These are phyloP conservation scores for Caenorhabditis becei DNA, from an alignment of 2,888 invertebrate genomes.

Conservation along the genomic window DNA sequence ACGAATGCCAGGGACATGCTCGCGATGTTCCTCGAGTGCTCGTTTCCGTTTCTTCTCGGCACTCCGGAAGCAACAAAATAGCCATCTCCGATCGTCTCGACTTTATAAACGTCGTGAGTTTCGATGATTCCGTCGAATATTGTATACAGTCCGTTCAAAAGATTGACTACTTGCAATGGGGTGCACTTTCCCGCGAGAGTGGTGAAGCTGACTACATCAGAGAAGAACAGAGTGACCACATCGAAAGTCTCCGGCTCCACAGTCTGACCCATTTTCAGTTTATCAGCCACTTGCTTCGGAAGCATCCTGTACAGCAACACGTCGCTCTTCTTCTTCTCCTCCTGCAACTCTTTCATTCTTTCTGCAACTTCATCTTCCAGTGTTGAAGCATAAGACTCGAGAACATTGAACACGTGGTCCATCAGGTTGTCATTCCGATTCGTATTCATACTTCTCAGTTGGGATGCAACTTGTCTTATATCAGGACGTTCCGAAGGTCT, in stretches of 20 bases:
- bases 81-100: constrained; percentile 79
- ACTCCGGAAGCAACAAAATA: constrained; percentile 79
- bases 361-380: constrained; percentile 75
- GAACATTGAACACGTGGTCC: no score
- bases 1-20: constrained; percentile 74
- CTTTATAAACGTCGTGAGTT: constrained; percentile 77
- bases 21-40: constrained; percentile 71
- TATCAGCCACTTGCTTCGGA: constrained; percentile 68
- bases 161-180: constrained; percentile 77
- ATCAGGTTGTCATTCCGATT: constrained; percentile 71
- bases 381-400: constrained; percentile 75
- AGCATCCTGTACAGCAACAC: constrained; percentile 74
- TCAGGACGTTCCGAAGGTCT: constrained; percentile 58
- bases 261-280: constrained; percentile 76
- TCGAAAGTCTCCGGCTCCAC: constrained; percentile 79
- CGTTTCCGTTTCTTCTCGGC: constrained; percentile 74
- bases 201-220: constrained; percentile 80
- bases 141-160: constrained; percentile 76
- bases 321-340: constrained; percentile 78
- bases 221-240: constrained; percentile 78
- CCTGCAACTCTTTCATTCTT: constrained; percentile 75
- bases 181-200: constrained; percentile 75
- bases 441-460: constrained; percentile 71
- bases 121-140: constrained; percentile 78
- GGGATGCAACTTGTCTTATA: constrained; percentile 47